Evolutionary conservation across 2,113 vertebrate species (phyloP), one percentile per base, ranked within the genome.

Genomic region (Nerophis lumbriciformis): DNA sequence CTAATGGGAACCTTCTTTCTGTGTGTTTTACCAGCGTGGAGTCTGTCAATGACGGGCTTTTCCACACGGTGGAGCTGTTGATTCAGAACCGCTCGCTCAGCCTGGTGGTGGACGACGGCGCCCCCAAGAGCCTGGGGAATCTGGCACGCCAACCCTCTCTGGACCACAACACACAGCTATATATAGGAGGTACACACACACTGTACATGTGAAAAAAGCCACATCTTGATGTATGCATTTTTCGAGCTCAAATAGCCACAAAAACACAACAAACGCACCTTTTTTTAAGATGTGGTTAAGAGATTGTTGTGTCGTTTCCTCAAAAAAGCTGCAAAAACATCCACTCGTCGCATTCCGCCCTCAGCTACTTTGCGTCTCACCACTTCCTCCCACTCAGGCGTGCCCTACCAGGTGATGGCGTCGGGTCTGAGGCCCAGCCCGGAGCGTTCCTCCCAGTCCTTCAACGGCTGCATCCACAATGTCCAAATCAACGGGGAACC

Each of bases 61-160:
- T 98, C 76, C 97, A 99, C 49, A 94, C 92, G 0, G 94, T 99
- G 53, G 95, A 98, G 83, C 87, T 99, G 2, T 77, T 97, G 82
- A 94, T 95, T 87, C 89, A 97, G 81, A 98, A 99, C 81, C 96
- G 94, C 69, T 94, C 93, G 1, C 83, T 99, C 69, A 97, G 94
- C 81, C 87, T 99, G 72, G 94, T 98, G 77, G 96, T 99, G 80
- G 96, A 99, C 77, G 94, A 94, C 62, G 95, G 97, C 14, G 78
- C 87, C 71, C 95, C 94, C 51, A 97, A 96, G 90, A 99, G 93
- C 55, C 90, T 99, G 59, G 94, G 95, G 37, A 98, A 97, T 75
- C 91, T 96, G 37, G 91, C 93, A n/a, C 95, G 95, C 21, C 93
- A 94, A 66, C 92, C 93, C 0, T 87, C 92, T 0, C 90, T 93